Conservation (phyloP, 2,888 invertebrate genomes). For the Parascotia fuliginaria region DNA sequence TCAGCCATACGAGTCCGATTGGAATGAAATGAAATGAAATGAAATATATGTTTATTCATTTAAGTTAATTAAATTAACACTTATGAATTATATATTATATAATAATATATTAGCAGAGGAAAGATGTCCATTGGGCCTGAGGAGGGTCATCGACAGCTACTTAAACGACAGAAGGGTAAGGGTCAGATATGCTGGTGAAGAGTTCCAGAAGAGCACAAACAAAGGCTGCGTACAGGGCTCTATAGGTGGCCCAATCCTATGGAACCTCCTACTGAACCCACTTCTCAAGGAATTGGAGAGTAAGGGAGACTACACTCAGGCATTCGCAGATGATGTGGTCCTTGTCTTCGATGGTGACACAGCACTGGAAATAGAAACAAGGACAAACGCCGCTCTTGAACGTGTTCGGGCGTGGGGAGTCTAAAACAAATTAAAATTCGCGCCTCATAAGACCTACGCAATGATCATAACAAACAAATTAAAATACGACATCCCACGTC, state of each 20-base stretch:
- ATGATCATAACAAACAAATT: not conserved
- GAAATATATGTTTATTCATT: too few species aligned
- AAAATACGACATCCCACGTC: not conserved
- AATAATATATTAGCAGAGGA: too few species aligned
- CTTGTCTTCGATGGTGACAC: not conserved
- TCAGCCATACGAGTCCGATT: slow-evolving; percentile 2
- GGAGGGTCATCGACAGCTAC: not conserved
- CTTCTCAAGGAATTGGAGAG: not conserved
- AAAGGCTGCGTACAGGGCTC: not conserved
- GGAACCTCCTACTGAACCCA: not conserved
- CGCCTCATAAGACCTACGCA: slow-evolving; percentile 1
- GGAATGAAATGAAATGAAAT: too few species aligned
- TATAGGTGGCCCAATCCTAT: not conserved
- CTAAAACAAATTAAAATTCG: not conserved
- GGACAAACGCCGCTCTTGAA: not conserved
- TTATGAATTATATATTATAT: too few species aligned
- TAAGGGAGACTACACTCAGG: not conserved
- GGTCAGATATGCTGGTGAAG: not conserved
- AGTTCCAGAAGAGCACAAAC: not conserved
- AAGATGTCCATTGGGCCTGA: not conserved
- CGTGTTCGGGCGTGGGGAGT: not conserved
- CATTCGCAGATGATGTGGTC: not conserved
- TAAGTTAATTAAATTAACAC: too few species aligned
- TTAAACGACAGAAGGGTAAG: not conserved
- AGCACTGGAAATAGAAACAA: not conserved